Evolutionary conservation across 1,140 invertebrate genomes (phyloP).

Genomic region (Aphaenogaster floridana): DNA sequence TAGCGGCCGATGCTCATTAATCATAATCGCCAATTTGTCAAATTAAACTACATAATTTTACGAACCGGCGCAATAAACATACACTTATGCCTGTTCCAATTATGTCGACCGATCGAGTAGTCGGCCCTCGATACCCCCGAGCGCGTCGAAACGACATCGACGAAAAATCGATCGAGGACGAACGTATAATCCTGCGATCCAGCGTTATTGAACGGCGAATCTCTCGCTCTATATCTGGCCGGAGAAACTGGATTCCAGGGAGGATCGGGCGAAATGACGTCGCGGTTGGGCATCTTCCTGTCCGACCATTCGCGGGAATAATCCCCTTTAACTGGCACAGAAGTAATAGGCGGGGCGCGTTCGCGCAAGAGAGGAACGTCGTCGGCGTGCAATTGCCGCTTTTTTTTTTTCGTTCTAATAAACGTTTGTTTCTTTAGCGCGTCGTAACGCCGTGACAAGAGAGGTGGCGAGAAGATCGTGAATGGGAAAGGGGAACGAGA

Average conservation of each 20-base stretch:
- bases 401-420: constrained; percentile 58
- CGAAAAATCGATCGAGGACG: constrained; percentile 56
- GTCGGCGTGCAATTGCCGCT: neutral
- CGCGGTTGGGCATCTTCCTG: constrained; percentile 44
- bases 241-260: constrained; percentile 27
- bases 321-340: constrained; percentile 54
- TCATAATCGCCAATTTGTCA: constrained; percentile 70
- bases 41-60: constrained; percentile 68
- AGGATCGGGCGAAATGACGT: constrained; percentile 37
- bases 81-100: constrained; percentile 63
- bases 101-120: constrained; percentile 49
- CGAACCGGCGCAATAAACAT: constrained; percentile 60
- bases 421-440: constrained; percentile 70
- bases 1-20: constrained; percentile 63
- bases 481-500: constrained; percentile 62
- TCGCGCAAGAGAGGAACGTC: constrained; percentile 9
- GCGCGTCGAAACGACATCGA: constrained; percentile 20
- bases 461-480: constrained; percentile 66
- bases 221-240: constrained; percentile 7
- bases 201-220: constrained; percentile 42
- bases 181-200: constrained; percentile 33
- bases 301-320: constrained; percentile 46
- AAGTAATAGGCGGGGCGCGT: constrained; percentile 36
- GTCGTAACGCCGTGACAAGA: constrained; percentile 70
- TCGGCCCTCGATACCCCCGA: constrained; percentile 6